Percentiles rank a stretch among this genome's conserved stretches.
Evolutionary conservation across 2,888 invertebrate species (phyloP).

Genomic region (Achlya flavicornis): DNA sequence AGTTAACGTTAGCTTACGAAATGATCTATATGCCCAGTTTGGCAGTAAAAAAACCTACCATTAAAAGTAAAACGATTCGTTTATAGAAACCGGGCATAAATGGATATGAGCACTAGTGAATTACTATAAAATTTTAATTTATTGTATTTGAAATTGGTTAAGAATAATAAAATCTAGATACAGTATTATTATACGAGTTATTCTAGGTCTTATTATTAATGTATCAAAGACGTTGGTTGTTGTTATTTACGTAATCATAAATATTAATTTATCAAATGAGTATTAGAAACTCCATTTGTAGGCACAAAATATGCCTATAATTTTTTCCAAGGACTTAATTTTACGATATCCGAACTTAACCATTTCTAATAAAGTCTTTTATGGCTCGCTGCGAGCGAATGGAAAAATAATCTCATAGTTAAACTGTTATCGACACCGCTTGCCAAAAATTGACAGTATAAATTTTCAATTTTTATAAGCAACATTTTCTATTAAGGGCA

Average conservation of each 20-base stretch:
- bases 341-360: not conserved
- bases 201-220: not conserved
- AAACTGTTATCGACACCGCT: slow-evolving; percentile 49
- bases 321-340: not conserved
- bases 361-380: not conserved
- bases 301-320: not conserved
- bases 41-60: no score
- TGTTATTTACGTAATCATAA: not conserved
- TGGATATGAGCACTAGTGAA: no score
- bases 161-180: not conserved
- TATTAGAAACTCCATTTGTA: not conserved
- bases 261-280: not conserved
- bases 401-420: slow-evolving; percentile 20
- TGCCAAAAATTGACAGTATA: slow-evolving; percentile 61
- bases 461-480: slow-evolving; percentile 69
- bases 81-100: no score
- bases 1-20: no score
- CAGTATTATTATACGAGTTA: not conserved
- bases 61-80: no score
- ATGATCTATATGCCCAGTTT: no score
- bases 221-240: not conserved
- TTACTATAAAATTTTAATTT: no score
- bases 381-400: not conserved
- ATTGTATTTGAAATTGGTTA: no score
- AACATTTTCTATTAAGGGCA: slow-evolving; percentile 78